Percentiles rank a stretch among this genome's conserved stretches.
Evolutionary conservation across 2,113 vertebrate species (phyloP).

Genomic region (Lanius ludovicianus): DNA sequence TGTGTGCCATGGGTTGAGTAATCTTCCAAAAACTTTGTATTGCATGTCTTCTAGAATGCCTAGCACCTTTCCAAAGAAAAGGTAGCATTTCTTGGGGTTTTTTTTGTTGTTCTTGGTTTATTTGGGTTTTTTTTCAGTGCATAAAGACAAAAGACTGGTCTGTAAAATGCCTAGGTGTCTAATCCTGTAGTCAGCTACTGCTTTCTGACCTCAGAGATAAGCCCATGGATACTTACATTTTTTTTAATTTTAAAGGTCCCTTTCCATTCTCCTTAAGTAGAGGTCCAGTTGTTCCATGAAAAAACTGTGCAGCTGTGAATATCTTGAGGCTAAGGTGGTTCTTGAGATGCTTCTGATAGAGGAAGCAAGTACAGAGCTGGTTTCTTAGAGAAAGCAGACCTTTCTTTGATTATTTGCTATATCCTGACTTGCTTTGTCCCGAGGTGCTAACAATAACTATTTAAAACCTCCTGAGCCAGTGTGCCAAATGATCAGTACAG

Average conservation of each 20-base stretch:
- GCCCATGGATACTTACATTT: background rate
- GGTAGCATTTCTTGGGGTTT: background rate
- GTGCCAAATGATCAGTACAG: background rate
- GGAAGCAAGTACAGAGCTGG: background rate
- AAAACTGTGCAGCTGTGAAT: background rate
- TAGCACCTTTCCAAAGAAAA: background rate
- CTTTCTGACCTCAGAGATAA: background rate
- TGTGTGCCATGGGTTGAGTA: background rate
- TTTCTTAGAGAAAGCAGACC: background rate
- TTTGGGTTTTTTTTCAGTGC: background rate
- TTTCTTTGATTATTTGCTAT: background rate
- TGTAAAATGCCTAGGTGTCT: background rate
- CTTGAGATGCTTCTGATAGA: background rate
- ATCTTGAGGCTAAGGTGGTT: background rate
- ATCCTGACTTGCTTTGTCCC: background rate
- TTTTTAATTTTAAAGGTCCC: background rate
- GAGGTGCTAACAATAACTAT: background rate
- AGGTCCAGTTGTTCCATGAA: background rate
- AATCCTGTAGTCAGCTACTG: background rate
- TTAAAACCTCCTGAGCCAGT: background rate
- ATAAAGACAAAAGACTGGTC: background rate
- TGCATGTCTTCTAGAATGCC: background rate
- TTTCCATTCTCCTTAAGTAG: background rate
- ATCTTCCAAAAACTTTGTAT: background rate
- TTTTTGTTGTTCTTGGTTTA: background rate